These are phyloP conservation scores for Probaryconus sp. DNA, from an alignment of 1,140 invertebrate species.

Conservation along the genomic window DNA sequence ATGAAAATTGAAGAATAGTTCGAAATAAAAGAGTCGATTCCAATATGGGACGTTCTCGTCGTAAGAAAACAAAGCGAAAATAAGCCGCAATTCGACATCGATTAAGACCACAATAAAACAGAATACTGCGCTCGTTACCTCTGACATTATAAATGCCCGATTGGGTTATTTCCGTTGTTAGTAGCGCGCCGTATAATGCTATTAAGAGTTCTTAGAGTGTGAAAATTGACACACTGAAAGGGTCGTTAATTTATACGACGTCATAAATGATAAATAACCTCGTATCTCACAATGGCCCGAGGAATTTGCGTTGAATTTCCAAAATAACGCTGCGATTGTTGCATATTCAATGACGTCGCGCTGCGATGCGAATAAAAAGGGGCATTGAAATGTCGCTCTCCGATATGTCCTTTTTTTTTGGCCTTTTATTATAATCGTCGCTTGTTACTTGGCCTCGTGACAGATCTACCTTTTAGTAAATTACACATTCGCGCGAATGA, in stretches of 20 bases:
- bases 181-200: constrained; percentile 24
- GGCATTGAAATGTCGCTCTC: constrained; percentile 15
- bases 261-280: constrained; percentile 58
- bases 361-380: constrained; percentile 7
- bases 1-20: constrained; percentile 18
- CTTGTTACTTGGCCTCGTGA: constrained; percentile 6
- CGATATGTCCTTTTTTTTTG: background rate
- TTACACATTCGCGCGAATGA: constrained; percentile 50
- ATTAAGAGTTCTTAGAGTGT: constrained; percentile 58
- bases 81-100: constrained; percentile 46
- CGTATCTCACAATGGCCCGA: constrained; percentile 26
- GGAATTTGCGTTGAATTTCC: constrained; percentile 42
- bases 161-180: constrained; percentile 59
- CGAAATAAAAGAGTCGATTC: constrained; percentile 25
- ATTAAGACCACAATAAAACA: constrained; percentile 58
- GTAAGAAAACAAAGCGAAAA: constrained; percentile 37
- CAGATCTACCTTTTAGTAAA: constrained; percentile 54
- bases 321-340: constrained; percentile 45
- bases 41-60: constrained; percentile 40
- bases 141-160: constrained; percentile 52
- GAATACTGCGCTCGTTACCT: constrained; percentile 50
- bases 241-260: constrained; percentile 54
- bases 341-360: constrained; percentile 34
- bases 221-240: constrained; percentile 56
- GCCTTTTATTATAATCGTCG: constrained; percentile 24